Base-by-base conservation (phyloP, 1,140 invertebrate species). In the Uloborus diversus region DNA sequence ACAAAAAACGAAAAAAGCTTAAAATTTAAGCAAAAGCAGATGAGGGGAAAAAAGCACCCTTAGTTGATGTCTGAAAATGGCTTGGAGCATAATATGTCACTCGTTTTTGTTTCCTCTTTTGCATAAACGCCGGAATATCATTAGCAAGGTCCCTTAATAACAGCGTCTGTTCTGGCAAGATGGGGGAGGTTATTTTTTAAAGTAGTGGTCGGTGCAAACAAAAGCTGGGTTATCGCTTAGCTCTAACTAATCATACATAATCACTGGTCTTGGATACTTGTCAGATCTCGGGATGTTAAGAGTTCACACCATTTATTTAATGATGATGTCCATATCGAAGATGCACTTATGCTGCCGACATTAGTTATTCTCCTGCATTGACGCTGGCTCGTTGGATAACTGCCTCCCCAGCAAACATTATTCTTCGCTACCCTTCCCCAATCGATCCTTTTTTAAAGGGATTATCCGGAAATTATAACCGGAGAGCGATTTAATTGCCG, bases 271-370 rank as follows among this genome's bases (percentile, higher is more conserved):
- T 53, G 42, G 71, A 62, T 57, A 35, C 53, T 69, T 79, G 76
- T 79, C 76, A 69, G 51, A 56, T 68, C 53, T 68, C 37, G 76
- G 65, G 53, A 68, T 68, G 65, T 51, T 79, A 79, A 68, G 56
- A 79, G 76, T 79, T 79, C 76, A 69, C 76, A 79, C 76, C 76
- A 79, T 79, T 79, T 79, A 69, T 79, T 79, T 79, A 79, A 79
- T 69, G 76, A 69, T 79, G 76, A 78, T 79, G 76, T 69, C 42
- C 53, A 79, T 69, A 79, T 79, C 76, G 76, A 69, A 69, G 61
- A 79, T 79, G 65, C 65, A 61, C 76, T 79, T 69, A 79, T 27
- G 32, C 53, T 25, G 20, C 32, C 23, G 59, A 47, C 61, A 76
- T 76, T 64, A 76, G 59, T 76, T 76, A 76, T 76, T 59, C 69